Evolutionary conservation across 2,797 vertebrate genomes (phyloP).

Genomic region (Urosaurus nigricauda): DNA sequence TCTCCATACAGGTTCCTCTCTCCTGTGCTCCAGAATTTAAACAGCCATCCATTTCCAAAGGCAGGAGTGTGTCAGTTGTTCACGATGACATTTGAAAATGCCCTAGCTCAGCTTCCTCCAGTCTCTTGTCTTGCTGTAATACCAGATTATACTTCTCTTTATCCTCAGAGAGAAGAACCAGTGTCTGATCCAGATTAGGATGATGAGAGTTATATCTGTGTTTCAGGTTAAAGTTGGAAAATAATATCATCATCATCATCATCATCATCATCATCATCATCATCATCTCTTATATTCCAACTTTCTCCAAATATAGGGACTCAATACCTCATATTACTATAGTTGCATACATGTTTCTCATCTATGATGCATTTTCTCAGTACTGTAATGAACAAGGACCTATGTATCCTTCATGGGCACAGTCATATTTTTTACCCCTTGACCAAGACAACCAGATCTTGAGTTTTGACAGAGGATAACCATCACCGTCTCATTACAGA

Average conservation of each 20-base stretch:
- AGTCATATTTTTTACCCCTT: background rate
- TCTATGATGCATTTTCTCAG: background rate
- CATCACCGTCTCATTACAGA: background rate
- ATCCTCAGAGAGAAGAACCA: background rate
- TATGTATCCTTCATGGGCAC: background rate
- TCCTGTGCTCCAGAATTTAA: background rate
- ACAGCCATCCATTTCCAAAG: fast-evolving
- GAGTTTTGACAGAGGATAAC: background rate
- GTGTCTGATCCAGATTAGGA: background rate
- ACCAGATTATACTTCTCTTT: background rate
- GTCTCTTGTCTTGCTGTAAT: background rate
- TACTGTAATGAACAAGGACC: background rate
- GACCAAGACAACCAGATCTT: background rate
- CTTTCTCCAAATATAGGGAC: no score
- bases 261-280: no score
- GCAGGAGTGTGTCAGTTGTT: no score
- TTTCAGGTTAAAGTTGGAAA: background rate
- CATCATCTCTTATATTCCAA: no score
- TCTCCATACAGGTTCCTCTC: background rate
- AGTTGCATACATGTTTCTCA: background rate
- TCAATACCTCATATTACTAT: background rate
- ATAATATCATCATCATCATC: no score
- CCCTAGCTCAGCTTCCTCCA: background rate
- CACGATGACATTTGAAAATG: background rate
- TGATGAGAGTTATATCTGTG: background rate